Conservation (phyloP, 1,140 invertebrate genomes). For the Drosophila suzukii region DNA sequence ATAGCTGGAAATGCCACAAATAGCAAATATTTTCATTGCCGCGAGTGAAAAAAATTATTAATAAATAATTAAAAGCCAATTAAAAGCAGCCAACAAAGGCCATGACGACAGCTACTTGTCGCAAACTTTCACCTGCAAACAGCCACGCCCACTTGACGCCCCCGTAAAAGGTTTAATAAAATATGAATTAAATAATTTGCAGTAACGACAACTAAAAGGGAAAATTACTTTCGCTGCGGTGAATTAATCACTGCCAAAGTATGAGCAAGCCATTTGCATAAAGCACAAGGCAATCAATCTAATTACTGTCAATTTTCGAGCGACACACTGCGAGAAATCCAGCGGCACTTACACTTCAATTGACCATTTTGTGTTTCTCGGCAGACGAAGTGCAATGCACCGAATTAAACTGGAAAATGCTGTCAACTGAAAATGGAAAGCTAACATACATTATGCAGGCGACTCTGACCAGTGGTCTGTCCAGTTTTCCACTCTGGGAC, state of each 20-base stretch:
- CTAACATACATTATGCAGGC: slow-evolving; percentile 76
- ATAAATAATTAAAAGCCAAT: slow-evolving; percentile 69
- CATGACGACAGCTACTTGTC: slow-evolving; percentile 23
- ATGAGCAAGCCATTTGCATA: slow-evolving; percentile 56
- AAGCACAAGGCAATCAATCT: slow-evolving; percentile 62
- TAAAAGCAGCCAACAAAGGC: slow-evolving; percentile 43
- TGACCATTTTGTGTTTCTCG: slow-evolving; percentile 22
- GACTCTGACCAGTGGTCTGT: slow-evolving; percentile 2
- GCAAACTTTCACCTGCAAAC: slow-evolving; percentile 50
- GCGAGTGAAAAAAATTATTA: slow-evolving; percentile 40
- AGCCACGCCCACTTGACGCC: slow-evolving; percentile 4
- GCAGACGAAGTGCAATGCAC: slow-evolving; percentile 62
- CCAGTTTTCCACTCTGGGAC: slow-evolving; percentile 39
- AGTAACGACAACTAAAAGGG: slow-evolving; percentile 42
- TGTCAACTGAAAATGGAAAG: slow-evolving; percentile 80
- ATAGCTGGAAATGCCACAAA: slow-evolving; percentile 37
- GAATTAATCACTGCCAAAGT: slow-evolving; percentile 57
- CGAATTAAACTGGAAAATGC: slow-evolving; percentile 44
- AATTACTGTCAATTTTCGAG: slow-evolving; percentile 73
- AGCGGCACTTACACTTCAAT: slow-evolving; percentile 48
- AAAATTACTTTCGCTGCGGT: slow-evolving; percentile 75
- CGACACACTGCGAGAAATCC: slow-evolving; percentile 15
- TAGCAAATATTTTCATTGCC: slow-evolving; percentile 32
- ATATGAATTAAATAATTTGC: slow-evolving; percentile 39
- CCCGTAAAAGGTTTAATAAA: slow-evolving; percentile 25